phyloP scores from a whole-genome alignment of 2,888 invertebrate genomes.

The Cryptosula pallasiana region DNA sequence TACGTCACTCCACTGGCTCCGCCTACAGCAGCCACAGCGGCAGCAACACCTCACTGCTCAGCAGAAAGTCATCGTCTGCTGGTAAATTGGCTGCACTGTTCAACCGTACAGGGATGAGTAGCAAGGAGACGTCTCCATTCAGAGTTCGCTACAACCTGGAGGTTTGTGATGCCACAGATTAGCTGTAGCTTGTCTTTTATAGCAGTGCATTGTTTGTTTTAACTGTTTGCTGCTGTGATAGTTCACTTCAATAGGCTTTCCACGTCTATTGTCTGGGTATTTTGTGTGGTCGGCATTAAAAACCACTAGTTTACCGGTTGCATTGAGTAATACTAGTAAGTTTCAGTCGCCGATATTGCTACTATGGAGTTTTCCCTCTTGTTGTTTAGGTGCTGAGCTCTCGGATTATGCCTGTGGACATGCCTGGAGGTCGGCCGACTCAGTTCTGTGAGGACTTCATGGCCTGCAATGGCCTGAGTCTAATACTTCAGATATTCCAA shows the following conservation, averaged over 20 bases:
- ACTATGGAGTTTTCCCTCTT: too few relatives aligned
- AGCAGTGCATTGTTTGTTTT: too few relatives aligned
- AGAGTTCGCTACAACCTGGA: conserved; percentile 56
- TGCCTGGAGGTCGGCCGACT: conserved; percentile 26
- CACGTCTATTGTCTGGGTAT: too few relatives aligned
- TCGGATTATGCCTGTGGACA: conserved; percentile 44
- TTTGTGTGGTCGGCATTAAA: too few relatives aligned
- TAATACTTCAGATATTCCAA: conserved; percentile 53
- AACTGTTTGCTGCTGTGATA: too few relatives aligned
- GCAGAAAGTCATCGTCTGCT: conserved; percentile 13
- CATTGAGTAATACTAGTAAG: too few relatives aligned
- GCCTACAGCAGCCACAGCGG: conserved; percentile 8
- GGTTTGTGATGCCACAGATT: too few relatives aligned
- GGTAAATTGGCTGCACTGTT: neutral
- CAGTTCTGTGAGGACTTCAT: conserved; percentile 54
- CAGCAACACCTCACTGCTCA: neutral
- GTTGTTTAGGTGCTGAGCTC: conserved; percentile 53
- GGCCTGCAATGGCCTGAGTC: conserved; percentile 52
- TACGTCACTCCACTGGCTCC: neutral
- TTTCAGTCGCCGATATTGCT: too few relatives aligned
- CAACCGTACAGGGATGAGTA: neutral
- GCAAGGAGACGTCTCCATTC: conserved; percentile 38
- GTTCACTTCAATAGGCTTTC: too few relatives aligned
- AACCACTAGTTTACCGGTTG: too few relatives aligned
- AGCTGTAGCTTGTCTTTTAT: too few relatives aligned